Conservation (phyloP, 2,888 invertebrate genomes). For the Habrosyne pyritoides region DNA sequence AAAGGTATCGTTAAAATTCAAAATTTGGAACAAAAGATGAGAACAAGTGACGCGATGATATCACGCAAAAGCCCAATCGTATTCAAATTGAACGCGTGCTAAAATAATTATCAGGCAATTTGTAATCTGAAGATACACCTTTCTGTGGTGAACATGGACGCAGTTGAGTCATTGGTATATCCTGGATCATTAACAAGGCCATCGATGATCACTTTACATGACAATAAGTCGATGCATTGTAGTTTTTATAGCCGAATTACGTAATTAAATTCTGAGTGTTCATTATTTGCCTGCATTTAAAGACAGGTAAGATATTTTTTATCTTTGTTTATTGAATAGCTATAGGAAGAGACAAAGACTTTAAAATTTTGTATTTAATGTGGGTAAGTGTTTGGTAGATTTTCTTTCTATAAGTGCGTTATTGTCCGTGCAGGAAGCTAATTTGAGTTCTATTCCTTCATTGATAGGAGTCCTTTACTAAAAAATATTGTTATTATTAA, state of each 20-base stretch:
- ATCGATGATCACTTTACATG: conserved; percentile 23
- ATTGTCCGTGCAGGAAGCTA: no score
- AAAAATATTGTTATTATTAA: no score
- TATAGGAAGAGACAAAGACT: no score
- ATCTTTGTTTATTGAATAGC: no score
- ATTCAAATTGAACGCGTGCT: conserved; percentile 5
- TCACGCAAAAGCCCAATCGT: neutral
- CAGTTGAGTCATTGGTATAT: conserved; percentile 44
- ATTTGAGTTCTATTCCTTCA: no score
- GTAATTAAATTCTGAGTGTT: neutral
- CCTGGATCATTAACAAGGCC: conserved; percentile 30
- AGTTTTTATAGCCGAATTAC: neutral
- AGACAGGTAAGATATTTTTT: no score
- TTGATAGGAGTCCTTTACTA: no score
- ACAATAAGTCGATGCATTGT: conserved; percentile 12
- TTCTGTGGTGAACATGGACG: conserved; percentile 11
- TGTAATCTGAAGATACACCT: conserved; percentile 41
- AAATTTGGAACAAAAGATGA: conserved; percentile 2
- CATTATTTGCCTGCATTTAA: no score
- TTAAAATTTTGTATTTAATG: no score
- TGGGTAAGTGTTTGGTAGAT: no score
- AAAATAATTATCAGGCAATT: conserved; percentile 39
- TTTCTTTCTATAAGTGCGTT: no score
- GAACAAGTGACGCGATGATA: neutral
- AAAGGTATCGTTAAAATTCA: neutral